Percentiles rank a stretch among this genome's conserved stretches.
phyloP scores from a whole-genome alignment of 1,140 invertebrate genomes.

The Centruroides sculpturatus region DNA sequence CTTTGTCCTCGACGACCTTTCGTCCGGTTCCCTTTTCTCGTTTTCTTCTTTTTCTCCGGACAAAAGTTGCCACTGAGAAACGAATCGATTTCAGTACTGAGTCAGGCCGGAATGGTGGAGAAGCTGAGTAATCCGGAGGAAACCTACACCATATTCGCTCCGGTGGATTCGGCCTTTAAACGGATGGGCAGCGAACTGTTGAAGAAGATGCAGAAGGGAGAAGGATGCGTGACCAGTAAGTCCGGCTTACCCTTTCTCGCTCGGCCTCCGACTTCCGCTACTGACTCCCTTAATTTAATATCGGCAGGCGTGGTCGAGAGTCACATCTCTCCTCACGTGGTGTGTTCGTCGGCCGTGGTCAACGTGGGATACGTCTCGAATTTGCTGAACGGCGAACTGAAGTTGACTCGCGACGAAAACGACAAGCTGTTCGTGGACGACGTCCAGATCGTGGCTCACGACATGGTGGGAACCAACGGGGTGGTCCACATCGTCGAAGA shows the following conservation, averaged over 20 bases:
- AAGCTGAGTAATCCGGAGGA: slow-evolving; percentile 29
- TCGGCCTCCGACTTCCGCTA: no score
- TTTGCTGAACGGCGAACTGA: slow-evolving; percentile 35
- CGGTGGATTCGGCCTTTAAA: slow-evolving; percentile 32
- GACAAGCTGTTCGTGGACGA: slow-evolving; percentile 34
- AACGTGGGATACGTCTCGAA: slow-evolving; percentile 39
- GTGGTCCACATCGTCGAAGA: slow-evolving; percentile 39
- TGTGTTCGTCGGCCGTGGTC: slow-evolving; percentile 44
- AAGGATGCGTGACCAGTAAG: no score
- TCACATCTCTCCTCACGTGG: slow-evolving; percentile 47
- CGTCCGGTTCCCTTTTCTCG: no score
- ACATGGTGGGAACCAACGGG: slow-evolving; percentile 37
- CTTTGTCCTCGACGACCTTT: no score
- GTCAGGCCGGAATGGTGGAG: slow-evolving; percentile 26
- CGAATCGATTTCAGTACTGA: slow-evolving; percentile 27
- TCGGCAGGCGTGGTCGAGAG: slow-evolving; percentile 41
- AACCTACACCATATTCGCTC: slow-evolving; percentile 37
- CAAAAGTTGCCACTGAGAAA: no score
- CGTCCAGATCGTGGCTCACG: slow-evolving; percentile 29
- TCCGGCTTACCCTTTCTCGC: no score
- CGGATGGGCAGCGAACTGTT: no score
- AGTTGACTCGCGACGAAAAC: slow-evolving; percentile 36
- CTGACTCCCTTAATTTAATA: no score
- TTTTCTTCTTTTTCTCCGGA: no score
- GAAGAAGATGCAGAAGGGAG: no score